Evolutionary conservation across 2,113 vertebrate species (phyloP), one percentile per base, ranked within the genome.

Genomic region (Enhydra lutris): DNA sequence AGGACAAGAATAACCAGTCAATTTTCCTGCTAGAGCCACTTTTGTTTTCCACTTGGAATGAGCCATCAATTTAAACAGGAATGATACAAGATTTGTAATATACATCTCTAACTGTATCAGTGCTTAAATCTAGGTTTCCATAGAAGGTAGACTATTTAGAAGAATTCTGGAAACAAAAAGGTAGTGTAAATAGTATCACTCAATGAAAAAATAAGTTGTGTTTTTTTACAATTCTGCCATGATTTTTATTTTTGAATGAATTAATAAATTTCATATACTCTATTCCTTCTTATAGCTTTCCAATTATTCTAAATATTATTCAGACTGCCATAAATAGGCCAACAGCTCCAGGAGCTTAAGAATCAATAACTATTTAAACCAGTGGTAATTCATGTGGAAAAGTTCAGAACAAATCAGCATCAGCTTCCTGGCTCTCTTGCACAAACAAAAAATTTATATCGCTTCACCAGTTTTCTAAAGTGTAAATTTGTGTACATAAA

Each of bases 351-450:
- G 59, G 76, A 94, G 92, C 81, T 91, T 96, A 84, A 97, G 86
- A 97, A 97, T 97, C 93, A 98, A 86, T 91, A 95, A 96, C 85
- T 96, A 69, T 65, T 92, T 85, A 96, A 97, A 94, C 82, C 39
- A 93, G 59, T 81, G 82, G 84, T 90, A 96, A 93, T 94, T 97
- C 97, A 94, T 47, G 79, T 88, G 87, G 95, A 94, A 97, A 93
- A 91, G 42, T 80, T 97, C 76, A 97, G 79, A 94, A 97, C 80
- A 91, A 74, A 95, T 84, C 92, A 95, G 36, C 69, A 79, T 91
- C 91, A 97, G 74, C 39, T 96, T 90, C 20, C 84, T 82, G 45
- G 57, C 39, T 73, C 81, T 96, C 61, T 39, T 57, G 47, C 31
- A 88, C 52, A 94, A 94, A 88, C 4, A 20, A n/a, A 96, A 91